A percentile compares a stretch with the other conserved stretches of the same genome.
These are phyloP conservation scores for Diarsia brunnea DNA, from an alignment of 2,888 invertebrate genomes.

Conservation along the genomic window DNA sequence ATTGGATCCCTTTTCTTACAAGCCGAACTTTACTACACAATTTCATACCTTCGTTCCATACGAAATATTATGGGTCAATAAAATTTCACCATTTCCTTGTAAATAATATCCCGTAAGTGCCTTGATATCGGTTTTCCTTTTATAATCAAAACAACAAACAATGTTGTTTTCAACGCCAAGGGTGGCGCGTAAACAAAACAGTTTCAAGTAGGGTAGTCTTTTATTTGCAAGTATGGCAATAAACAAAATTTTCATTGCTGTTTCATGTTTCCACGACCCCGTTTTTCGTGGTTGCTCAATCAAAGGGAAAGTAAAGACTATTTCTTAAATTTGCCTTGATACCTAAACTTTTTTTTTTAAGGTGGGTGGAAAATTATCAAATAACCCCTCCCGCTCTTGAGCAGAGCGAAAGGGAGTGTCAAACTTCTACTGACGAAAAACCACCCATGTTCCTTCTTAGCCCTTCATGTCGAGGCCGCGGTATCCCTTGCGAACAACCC, in stretches of 20 bases:
- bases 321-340: no score
- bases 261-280: slow-evolving; percentile 41
- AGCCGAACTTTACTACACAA: slow-evolving; percentile 9
- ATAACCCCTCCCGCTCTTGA: no score
- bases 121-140: slow-evolving; percentile 22
- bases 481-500: no score
- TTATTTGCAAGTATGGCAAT: slow-evolving; percentile 37
- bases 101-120: slow-evolving; percentile 9
- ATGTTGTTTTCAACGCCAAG: slow-evolving; percentile 55
- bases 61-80: slow-evolving; percentile 12
- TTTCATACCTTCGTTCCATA: not conserved
- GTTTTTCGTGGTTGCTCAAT: slow-evolving; percentile 50
- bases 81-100: not conserved
- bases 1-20: not conserved
- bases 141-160: slow-evolving; percentile 58
- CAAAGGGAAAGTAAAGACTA: not conserved
- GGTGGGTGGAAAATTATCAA: no score
- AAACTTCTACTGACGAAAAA: no score
- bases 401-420: no score
- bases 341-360: no score
- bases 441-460: no score
- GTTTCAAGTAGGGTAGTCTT: slow-evolving; percentile 47
- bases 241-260: slow-evolving; percentile 38
- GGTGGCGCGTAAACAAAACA: slow-evolving; percentile 63
- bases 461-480: no score